Evolutionary conservation across 2,888 invertebrate species (phyloP).

Genomic region (Eutolmus rufibarbis): DNA sequence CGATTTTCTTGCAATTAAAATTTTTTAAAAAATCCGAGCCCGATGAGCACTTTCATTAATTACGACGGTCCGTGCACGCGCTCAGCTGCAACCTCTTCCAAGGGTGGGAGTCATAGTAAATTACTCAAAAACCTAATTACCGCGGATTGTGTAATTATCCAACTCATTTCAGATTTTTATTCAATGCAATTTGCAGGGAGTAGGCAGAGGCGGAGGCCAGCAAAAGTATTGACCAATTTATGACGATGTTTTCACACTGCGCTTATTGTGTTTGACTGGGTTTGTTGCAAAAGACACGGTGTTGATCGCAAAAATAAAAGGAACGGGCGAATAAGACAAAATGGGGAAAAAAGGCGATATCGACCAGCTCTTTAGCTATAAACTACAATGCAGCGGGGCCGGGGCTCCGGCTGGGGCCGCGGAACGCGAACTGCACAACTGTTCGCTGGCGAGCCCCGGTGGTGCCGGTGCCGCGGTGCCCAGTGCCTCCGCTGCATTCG

Average conservation of each 20-base stretch:
- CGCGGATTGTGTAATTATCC: constrained; percentile 38
- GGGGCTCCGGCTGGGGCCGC: neutral
- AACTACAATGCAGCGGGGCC: constrained; percentile 4
- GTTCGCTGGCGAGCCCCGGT: neutral
- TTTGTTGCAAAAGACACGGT: constrained; percentile 40
- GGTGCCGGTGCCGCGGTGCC: neutral
- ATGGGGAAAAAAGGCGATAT: constrained; percentile 17
- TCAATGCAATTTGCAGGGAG: constrained; percentile 40
- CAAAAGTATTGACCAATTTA: constrained; percentile 45
- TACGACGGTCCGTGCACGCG: constrained; percentile 9
- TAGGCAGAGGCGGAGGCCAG: constrained; percentile 42
- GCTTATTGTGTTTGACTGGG: constrained; percentile 39
- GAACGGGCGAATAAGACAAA: constrained; percentile 12
- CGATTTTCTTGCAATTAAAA: constrained; percentile 13
- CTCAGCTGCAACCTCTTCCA: neutral
- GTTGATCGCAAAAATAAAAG: constrained; percentile 38
- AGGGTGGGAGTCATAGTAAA: constrained; percentile 29
- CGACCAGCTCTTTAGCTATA: constrained; percentile 17
- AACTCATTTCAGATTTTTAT: constrained; percentile 38
- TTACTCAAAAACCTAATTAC: constrained; percentile 42
- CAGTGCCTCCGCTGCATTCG: constrained; percentile 7
- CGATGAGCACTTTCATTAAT: constrained; percentile 28
- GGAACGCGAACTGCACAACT: constrained; percentile 20
- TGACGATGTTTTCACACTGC: constrained; percentile 45
- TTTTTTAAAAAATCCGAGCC: neutral